These are phyloP conservation scores for Ptychadena robeensis DNA, from an alignment of 2,797 vertebrate species.

Conservation along the genomic window DNA sequence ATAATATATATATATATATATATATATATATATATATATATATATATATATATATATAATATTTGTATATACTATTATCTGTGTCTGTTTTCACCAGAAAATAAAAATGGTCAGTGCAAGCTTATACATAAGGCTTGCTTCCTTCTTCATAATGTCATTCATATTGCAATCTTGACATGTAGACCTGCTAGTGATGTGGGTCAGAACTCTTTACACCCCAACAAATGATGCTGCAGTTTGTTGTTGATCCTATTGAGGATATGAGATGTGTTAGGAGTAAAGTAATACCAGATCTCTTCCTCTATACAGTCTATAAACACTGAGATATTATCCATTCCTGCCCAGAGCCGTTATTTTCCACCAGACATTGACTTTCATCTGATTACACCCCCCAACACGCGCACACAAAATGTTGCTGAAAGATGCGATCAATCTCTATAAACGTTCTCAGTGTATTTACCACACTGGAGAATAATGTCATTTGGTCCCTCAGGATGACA, in stretches of 20 bases:
- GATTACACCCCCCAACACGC: slow-evolving; percentile 40
- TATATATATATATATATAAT: too few species aligned
- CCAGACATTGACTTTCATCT: slow-evolving; percentile 46
- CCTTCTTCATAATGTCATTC: neutral
- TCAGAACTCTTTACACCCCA: too few species aligned
- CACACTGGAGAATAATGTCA: slow-evolving; percentile 45
- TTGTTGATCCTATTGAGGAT: neutral
- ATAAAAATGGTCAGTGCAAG: too few species aligned
- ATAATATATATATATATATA: too few species aligned
- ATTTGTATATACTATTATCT: too few species aligned
- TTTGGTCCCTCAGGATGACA: slow-evolving; percentile 43
- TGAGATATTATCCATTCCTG: slow-evolving; percentile 34
- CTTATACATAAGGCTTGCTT: neutral
- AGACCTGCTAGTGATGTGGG: too few species aligned
- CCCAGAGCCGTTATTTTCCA: slow-evolving; percentile 23
- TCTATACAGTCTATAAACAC: slow-evolving; percentile 5
- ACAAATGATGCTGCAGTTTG: neutral
- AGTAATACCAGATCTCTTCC: neutral
- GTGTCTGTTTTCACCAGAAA: too few species aligned
- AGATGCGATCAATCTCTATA: slow-evolving; percentile 56
- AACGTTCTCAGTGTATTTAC: slow-evolving; percentile 49
- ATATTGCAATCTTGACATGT: too few species aligned
- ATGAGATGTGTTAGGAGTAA: neutral
- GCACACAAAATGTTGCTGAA: slow-evolving; percentile 43
- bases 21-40: too few species aligned